These are phyloP conservation scores for Erebia aethiops DNA, from an alignment of 2,888 invertebrate species.

Conservation along the genomic window DNA sequence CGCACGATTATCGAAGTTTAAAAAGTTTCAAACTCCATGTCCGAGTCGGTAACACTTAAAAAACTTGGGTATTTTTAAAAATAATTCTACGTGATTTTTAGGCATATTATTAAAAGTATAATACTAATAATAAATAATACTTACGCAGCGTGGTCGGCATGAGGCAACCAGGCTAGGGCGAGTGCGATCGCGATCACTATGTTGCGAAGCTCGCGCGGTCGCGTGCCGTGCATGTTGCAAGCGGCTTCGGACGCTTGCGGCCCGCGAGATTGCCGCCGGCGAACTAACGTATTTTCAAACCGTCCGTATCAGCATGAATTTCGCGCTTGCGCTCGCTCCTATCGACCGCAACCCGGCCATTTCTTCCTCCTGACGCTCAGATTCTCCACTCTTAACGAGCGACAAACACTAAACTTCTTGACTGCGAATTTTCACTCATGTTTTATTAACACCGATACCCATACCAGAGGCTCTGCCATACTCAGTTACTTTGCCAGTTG, in stretches of 20 bases:
- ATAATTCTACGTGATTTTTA: background rate
- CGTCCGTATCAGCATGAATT: constrained; percentile 47
- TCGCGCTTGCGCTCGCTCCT: constrained; percentile 67
- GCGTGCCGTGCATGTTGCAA: constrained; percentile 67
- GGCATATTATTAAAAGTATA: no score
- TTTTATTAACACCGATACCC: constrained; percentile 48
- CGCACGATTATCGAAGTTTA: constrained; percentile 1
- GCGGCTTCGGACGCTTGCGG: constrained; percentile 68
- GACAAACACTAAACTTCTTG: constrained; percentile 61
- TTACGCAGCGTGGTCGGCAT: constrained; percentile 71
- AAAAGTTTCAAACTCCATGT: constrained; percentile 8
- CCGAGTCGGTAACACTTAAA: background rate
- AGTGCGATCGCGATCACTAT: constrained; percentile 68
- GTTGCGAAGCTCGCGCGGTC: constrained; percentile 70
- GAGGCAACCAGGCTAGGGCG: constrained; percentile 67
- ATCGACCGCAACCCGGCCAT: constrained; percentile 69
- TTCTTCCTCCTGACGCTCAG: constrained; percentile 61
- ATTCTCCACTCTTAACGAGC: constrained; percentile 66
- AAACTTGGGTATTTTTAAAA: background rate
- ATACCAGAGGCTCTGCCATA: no score
- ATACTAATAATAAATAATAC: constrained; percentile 47
- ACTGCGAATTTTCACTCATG: constrained; percentile 52
- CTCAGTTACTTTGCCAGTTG: no score
- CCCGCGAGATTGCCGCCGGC: constrained; percentile 69
- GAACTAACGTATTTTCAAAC: constrained; percentile 60